These are phyloP conservation scores for Porites lutea DNA, from an alignment of 64 coral and sea anemone species.

Conservation along the genomic window DNA sequence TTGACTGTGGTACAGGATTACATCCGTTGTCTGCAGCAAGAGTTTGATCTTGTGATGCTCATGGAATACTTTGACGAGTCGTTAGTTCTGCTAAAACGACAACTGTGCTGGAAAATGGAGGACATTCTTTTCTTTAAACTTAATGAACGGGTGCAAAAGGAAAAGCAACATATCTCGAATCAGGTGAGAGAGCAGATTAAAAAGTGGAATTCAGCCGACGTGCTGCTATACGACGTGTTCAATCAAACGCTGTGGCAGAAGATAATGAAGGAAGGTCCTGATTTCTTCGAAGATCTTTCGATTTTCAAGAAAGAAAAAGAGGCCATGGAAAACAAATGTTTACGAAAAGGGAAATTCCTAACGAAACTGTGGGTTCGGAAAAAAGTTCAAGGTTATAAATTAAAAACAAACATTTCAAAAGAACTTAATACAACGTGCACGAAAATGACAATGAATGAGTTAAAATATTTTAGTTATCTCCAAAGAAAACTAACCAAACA, in stretches of 20 bases:
- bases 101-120: conserved; percentile 68
- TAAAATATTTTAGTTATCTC: neutral
- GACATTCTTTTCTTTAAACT: conserved; percentile 74
- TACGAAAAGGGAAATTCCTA: neutral
- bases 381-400: neutral
- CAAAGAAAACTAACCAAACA: neutral
- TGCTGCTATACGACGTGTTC: conserved; percentile 64
- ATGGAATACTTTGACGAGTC: conserved; percentile 85
- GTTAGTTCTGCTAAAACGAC: conserved; percentile 58
- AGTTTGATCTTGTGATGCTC: conserved; percentile 78
- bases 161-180: neutral
- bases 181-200: conserved; percentile 38
- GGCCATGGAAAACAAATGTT: neutral
- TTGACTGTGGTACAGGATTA: conserved; percentile 16
- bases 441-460: conserved; percentile 8
- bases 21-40: conserved; percentile 37
- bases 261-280: conserved; percentile 49
- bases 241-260: conserved; percentile 75
- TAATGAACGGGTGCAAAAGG: conserved; percentile 41
- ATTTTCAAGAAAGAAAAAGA: conserved; percentile 40
- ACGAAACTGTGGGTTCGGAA: neutral
- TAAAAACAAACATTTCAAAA: neutral
- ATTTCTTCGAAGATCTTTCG: conserved; percentile 45
- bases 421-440: conserved; percentile 6
- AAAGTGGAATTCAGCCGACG: conserved; percentile 63